Conservation (phyloP, 2,113 vertebrate species). For the Oreochromis niloticus region DNA sequence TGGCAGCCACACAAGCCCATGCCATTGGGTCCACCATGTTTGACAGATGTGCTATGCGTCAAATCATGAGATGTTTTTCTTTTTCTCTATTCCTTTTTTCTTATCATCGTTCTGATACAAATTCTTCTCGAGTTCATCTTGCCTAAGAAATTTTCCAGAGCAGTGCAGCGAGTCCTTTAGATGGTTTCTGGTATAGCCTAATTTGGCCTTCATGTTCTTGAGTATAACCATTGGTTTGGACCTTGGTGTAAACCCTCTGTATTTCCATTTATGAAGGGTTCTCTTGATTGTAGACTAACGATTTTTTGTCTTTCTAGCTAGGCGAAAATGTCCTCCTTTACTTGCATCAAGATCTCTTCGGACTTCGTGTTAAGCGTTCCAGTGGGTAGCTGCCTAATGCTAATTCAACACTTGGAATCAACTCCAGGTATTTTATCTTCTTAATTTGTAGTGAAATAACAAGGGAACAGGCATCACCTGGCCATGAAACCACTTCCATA, state of each 20-base stretch:
- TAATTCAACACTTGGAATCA: background rate
- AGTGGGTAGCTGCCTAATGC: background rate
- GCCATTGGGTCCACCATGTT: background rate
- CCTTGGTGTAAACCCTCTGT: background rate
- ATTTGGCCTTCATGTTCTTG: background rate
- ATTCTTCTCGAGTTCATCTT: background rate
- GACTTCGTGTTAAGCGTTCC: background rate
- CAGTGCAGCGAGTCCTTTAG: background rate
- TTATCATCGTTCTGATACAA: background rate
- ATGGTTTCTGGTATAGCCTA: background rate
- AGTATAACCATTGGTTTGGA: background rate
- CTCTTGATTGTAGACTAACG: background rate
- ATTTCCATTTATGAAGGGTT: background rate
- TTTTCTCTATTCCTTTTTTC: background rate
- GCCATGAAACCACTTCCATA: background rate
- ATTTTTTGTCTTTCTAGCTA: background rate
- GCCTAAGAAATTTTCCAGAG: background rate
- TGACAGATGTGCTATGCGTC: background rate
- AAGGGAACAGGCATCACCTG: background rate
- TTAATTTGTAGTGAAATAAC: background rate
- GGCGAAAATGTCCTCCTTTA: background rate
- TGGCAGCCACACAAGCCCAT: background rate
- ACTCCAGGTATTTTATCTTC: background rate
- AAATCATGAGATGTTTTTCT: background rate
- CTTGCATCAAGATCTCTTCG: background rate